Evolutionary conservation across 2,888 invertebrate genomes (phyloP), one percentile per base, ranked within the genome.

Genomic region (Lycaena phlaeas): DNA sequence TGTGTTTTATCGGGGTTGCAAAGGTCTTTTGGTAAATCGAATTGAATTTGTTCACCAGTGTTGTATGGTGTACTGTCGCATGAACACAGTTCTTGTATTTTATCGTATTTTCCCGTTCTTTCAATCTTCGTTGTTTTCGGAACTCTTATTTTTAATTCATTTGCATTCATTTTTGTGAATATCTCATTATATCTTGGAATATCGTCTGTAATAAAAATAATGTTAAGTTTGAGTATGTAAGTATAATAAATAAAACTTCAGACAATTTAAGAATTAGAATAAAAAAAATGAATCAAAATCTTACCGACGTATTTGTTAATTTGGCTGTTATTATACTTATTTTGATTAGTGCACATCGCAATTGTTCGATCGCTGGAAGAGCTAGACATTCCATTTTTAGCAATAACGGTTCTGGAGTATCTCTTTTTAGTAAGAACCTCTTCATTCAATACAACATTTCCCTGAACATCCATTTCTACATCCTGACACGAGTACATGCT

Each of bases 381-480:
- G 9, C 50, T 46, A 1, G 70, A 68, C 46, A 68, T 70, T 11
- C 54, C 61, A 26, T 54, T 50, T 42, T 62, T 57, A 11, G 30
- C 9, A n/a, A 22, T 7, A 26, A 26, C 26, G 3, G 46, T 17
- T 37, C 48, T 61, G 1, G 50, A 53, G 11, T 52, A 37, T 30
- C 50, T 42, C 51, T 64, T 71, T 42, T 63, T 72, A 7, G 57
- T 51, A 11, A 78, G 51, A 29, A 64, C 61, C 29, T 68, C 69
- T 61, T 84, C 82, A 41, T 84, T 79, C 41, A 84, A 56, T 26
- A 79, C 54, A 46, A 84, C 69, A 63, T 78, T 79, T 1, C 81
- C 82, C 38, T 73, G 68, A 14, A 72, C 71, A 45, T 84, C 78
- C 79, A 84, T 77, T 61, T 84, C 82, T 1, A 84, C 82, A 45